Evolutionary conservation across 1,140 invertebrate species (phyloP), one percentile per base, ranked within the genome.

Genomic region (Dendrolimus kikuchii): DNA sequence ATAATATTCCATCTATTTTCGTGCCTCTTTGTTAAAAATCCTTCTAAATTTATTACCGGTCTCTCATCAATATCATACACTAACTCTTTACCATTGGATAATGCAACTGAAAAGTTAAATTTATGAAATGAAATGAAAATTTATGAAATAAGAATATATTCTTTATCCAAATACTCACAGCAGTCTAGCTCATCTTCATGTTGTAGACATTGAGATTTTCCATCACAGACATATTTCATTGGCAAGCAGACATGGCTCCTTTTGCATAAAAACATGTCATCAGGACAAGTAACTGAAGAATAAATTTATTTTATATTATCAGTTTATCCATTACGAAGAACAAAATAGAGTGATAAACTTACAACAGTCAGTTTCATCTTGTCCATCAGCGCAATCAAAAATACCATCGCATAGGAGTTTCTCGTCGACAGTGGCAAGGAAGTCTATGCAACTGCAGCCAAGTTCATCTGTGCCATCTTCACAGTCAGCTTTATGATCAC

Each of bases 381-480:
- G 90, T 36, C 87, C 71, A 84, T 96, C 94, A 36, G 81, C 74
- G 68, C 95, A 96, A 70, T 97, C 94, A 4, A 90, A 72, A 51
- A 91, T 88, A n/a, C 93, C 94, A 86, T 97, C 92, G 69, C 95
- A 97, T 58, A 96, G 87, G 0, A 91, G 82, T 5, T 79, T 74
- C 7, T 88, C 81, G 63, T 90, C 72, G 6, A 77, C 65, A n/a
- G 75, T 73, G 40, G 63, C 64, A 2, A 96, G 77, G 72, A 90
- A 91, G 64, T 96, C 93, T 46, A 78, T 86, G 74, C 95, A 96
- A 0, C 86, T 90, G 66, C 95, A 97, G 59, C 90, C 78, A 2
- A 86, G 59, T 86, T 96, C 95, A 77, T 97, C 95, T 0, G 91
- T 93, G 8, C 91, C 92, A 80, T 97, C 95, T 71, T 94, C 92